Evolutionary conservation across 2,113 vertebrate species (phyloP).

Genomic region (Calcarius ornatus): DNA sequence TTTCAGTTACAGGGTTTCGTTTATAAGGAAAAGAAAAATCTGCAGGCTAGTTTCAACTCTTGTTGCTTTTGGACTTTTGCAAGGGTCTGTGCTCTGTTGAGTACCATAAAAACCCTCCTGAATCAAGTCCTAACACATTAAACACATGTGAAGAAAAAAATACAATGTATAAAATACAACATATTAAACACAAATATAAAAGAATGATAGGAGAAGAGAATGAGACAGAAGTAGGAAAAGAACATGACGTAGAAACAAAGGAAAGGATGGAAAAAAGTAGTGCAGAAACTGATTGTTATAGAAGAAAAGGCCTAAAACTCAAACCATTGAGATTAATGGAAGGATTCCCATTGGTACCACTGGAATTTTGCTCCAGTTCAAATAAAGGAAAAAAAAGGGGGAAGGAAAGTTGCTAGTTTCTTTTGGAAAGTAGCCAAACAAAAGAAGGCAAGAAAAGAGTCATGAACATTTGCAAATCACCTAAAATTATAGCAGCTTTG

Average conservation of each 20-base stretch:
- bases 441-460: not conserved
- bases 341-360: not conserved
- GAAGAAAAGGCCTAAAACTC: not conserved
- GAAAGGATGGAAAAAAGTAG: not conserved
- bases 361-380: not conserved
- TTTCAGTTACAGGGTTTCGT: not conserved
- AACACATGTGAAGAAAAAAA: not conserved
- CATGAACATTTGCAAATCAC: not conserved
- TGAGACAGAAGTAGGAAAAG: not conserved
- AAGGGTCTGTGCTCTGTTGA: not conserved
- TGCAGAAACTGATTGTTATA: not conserved
- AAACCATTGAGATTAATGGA: not conserved
- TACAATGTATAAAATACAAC: not conserved
- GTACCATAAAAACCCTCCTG: not conserved
- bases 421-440: not conserved
- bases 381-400: not conserved
- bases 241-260: not conserved
- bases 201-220: not conserved
- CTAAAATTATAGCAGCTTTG: not conserved
- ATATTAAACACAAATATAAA: not conserved
- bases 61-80: not conserved
- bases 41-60: not conserved
- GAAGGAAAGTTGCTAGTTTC: not conserved
- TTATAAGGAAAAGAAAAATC: not conserved
- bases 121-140: not conserved